Conservation (phyloP, 2,888 invertebrate species). For the Dyspetes luteomarginatus region DNA sequence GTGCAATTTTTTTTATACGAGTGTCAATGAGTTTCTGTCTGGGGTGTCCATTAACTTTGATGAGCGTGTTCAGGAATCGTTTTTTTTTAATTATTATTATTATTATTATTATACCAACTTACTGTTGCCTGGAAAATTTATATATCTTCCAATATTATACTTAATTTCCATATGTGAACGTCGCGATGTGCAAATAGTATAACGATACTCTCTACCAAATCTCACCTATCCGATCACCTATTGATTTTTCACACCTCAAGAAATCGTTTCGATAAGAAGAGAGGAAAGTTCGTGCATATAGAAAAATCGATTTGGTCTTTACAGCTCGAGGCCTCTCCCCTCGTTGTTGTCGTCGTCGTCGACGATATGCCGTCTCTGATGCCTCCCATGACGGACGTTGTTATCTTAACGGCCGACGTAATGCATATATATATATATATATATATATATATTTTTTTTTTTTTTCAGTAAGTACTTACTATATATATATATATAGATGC, state of each 20-base stretch:
- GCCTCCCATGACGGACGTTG: conserved; percentile 54
- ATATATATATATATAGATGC: background rate
- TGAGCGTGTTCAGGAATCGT: too few relatives aligned
- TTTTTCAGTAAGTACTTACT: too few relatives aligned
- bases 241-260: conserved; percentile 5
- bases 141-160: background rate
- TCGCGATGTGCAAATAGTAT: background rate
- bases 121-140: too few relatives aligned
- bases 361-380: conserved; percentile 23
- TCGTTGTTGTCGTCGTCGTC: conserved; percentile 17
- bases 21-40: too few relatives aligned
- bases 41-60: too few relatives aligned
- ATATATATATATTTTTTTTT: background rate
- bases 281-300: conserved; percentile 23
- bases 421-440: conserved; percentile 33
- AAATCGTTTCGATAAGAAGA: conserved; percentile 41
- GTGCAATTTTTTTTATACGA: too few relatives aligned
- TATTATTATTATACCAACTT: too few relatives aligned
- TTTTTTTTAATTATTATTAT: too few relatives aligned
- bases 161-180: background rate
- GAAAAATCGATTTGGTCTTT: conserved; percentile 56
- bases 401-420: conserved; percentile 57
- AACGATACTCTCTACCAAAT: background rate
- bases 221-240: background rate
- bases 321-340: conserved; percentile 43